These are phyloP conservation scores for Heliocidaris erythrogramma DNA, from an alignment of 35 echinoderm and acorn worm genomes.

Conservation along the genomic window DNA sequence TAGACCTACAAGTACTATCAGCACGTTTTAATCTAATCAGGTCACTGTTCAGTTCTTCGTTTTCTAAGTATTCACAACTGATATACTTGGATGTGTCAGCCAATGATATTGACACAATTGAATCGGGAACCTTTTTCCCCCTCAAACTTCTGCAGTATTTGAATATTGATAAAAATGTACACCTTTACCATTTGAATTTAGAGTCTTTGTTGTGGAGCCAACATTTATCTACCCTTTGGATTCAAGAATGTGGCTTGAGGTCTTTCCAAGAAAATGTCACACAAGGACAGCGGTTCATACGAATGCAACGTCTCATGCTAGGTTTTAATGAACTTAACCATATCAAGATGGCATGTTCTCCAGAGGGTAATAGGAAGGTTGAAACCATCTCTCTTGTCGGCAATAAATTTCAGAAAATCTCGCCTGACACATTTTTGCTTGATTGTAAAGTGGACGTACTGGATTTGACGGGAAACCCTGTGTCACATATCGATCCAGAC, in stretches of 20 bases:
- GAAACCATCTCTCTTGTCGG: background rate
- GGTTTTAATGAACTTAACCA: background rate
- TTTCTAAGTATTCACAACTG: background rate
- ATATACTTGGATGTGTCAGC: background rate
- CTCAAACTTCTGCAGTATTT: background rate
- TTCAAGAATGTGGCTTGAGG: background rate
- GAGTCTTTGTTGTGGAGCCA: no score
- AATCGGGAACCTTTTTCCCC: background rate
- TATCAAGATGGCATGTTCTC: background rate
- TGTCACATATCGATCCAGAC: background rate
- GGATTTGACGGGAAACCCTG: background rate
- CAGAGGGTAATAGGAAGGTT: background rate
- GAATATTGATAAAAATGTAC: background rate
- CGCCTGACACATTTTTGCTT: background rate
- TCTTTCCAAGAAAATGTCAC: no score
- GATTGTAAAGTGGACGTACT: background rate
- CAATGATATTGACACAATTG: background rate
- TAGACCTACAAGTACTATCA: background rate
- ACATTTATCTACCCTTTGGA: no score
- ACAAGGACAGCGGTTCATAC: no score
- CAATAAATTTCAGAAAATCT: background rate
- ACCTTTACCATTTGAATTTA: background rate
- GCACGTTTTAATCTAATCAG: background rate
- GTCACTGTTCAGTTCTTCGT: background rate
- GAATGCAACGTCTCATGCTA: no score